phyloP scores from a whole-genome alignment of 2,888 invertebrate species.

The Eurytoma adleriae region DNA sequence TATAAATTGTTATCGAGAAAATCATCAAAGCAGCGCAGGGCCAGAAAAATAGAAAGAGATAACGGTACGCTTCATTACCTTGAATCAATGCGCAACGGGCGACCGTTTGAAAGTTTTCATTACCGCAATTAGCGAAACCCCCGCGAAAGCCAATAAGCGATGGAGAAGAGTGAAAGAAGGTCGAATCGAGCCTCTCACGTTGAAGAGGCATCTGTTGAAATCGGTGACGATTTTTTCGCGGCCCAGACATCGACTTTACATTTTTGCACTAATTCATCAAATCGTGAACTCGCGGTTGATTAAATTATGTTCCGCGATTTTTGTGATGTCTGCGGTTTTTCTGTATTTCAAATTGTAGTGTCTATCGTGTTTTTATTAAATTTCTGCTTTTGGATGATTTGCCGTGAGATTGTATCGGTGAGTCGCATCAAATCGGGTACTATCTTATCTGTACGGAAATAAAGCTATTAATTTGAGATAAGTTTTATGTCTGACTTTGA shows the following conservation, averaged over 20 bases:
- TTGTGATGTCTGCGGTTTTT: not conserved
- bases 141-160: constrained; percentile 26
- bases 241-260: not conserved
- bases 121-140: constrained; percentile 27
- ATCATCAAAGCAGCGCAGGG: not conserved
- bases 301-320: not conserved
- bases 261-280: not conserved
- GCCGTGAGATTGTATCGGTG: too few relatives aligned
- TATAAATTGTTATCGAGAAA: not conserved
- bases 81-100: not conserved
- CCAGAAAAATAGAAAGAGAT: constrained; percentile 1
- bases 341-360: not conserved
- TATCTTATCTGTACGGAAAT: too few relatives aligned
- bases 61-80: not conserved
- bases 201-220: not conserved
- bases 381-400: not conserved
- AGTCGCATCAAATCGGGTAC: too few relatives aligned
- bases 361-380: not conserved
- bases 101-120: not conserved
- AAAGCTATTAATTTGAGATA: too few relatives aligned
- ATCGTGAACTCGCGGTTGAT: not conserved
- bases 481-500: too few relatives aligned
- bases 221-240: not conserved
- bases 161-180: not conserved
- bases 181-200: not conserved